A percentile compares a stretch with the other conserved stretches of the same genome.
Conservation (phyloP, 2,888 invertebrate genomes). For the Amiota communis region DNA sequence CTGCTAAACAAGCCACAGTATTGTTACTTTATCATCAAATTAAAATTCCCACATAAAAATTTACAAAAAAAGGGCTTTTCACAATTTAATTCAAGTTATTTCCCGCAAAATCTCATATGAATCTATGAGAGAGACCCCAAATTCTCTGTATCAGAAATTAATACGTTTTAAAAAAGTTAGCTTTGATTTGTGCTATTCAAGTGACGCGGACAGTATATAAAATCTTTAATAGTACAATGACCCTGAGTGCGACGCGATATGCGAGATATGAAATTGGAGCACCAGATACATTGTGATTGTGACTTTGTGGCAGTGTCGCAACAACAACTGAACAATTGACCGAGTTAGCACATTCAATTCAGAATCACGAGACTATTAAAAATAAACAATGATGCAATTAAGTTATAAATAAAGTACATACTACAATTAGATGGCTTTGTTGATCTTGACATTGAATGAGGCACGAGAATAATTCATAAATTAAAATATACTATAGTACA, state of each 20-base stretch:
- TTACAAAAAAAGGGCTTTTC: too few species aligned
- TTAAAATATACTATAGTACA: not conserved
- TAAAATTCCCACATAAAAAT: too few species aligned
- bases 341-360: not conserved
- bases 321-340: slow-evolving; percentile 24
- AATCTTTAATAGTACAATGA: not conserved
- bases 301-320: not conserved
- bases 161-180: too few species aligned
- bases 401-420: slow-evolving; percentile 14
- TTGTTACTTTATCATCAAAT: too few species aligned
- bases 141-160: too few species aligned
- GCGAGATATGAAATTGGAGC: not conserved
- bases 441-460: not conserved
- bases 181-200: too few species aligned
- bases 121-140: too few species aligned
- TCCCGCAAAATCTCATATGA: too few species aligned
- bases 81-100: too few species aligned
- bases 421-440: not conserved
- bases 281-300: slow-evolving; percentile 27
- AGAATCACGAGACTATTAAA: slow-evolving; percentile 29
- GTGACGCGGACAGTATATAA: not conserved
- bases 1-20: too few species aligned
- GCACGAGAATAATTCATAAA: not conserved
- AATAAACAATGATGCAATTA: not conserved
- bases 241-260: not conserved